Evolutionary conservation across 1,140 invertebrate species (phyloP).

Genomic region (Caenorhabditis briggsae): DNA sequence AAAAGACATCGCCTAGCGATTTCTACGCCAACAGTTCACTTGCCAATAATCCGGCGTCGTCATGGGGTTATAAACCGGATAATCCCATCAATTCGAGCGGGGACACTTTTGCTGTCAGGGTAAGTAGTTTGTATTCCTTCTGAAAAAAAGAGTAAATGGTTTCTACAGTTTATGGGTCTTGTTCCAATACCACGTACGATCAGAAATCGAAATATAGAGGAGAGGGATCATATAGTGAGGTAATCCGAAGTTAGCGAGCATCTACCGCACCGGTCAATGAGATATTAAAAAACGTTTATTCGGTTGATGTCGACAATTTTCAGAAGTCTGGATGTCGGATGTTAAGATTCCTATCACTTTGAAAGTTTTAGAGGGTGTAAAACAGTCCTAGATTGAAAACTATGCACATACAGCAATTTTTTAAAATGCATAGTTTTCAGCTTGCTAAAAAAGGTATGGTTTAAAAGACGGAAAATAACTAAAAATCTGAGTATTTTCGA

Average conservation of each 20-base stretch:
- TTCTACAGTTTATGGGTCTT: constrained; percentile 17
- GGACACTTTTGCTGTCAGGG: constrained; percentile 20
- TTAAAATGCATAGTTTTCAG: no score
- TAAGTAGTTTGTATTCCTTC: not conserved
- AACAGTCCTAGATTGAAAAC: no score
- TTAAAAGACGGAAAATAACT: no score
- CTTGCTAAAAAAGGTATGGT: no score
- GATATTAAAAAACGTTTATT: not conserved
- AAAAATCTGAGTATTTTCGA: no score
- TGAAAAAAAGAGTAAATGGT: not conserved
- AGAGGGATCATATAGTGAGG: constrained; percentile 1
- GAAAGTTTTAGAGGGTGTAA: no score
- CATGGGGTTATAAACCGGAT: not conserved
- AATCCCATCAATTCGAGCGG: not conserved
- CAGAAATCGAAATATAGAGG: not conserved
- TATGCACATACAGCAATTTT: no score
- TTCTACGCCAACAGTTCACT: not conserved
- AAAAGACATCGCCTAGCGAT: not conserved
- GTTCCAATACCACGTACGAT: not conserved
- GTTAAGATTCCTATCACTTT: no score
- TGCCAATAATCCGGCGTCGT: not conserved
- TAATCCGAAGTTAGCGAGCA: not conserved
- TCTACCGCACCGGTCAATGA: not conserved
- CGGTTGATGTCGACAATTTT: no score
- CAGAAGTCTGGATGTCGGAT: no score